Evolutionary conservation across 2,797 vertebrate species (phyloP).

Genomic region (Phoxinus dragarum): DNA sequence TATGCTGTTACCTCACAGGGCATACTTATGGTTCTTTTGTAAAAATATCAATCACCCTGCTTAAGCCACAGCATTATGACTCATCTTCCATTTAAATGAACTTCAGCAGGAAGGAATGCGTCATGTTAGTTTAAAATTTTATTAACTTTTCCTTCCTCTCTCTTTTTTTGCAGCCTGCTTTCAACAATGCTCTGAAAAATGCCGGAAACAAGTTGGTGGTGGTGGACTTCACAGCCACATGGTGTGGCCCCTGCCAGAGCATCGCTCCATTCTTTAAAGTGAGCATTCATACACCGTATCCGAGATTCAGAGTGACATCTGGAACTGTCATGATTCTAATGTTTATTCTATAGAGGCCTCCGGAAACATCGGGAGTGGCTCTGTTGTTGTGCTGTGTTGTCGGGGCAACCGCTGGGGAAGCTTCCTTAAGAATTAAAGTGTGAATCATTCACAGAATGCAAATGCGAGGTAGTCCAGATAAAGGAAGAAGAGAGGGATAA

Average conservation of each 20-base stretch:
- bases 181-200: constrained; percentile 66
- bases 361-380: constrained; percentile 14
- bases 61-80: constrained; percentile 1
- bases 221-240: constrained; percentile 88
- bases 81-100: background rate
- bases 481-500: background rate
- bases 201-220: constrained; percentile 84
- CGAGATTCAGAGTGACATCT: constrained; percentile 22
- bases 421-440: constrained; percentile 1
- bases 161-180: constrained; percentile 72
- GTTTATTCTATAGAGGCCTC: constrained; percentile 8
- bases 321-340: constrained; percentile 40
- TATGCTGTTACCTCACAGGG: too few relatives aligned
- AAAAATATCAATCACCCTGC: background rate
- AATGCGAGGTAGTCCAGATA: constrained; percentile 1
- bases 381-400: constrained; percentile 48
- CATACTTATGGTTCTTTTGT: background rate
- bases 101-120: background rate
- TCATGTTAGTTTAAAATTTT: background rate
- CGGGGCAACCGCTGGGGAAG: constrained; percentile 37
- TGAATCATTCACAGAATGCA: constrained; percentile 34
- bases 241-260: constrained; percentile 89
- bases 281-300: constrained; percentile 64
- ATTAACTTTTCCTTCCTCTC: background rate
- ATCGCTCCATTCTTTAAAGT: constrained; percentile 84